Percentiles rank a stretch among this genome's conserved stretches.
Conservation (phyloP, 2,888 invertebrate genomes). For the Daptonema setosum region DNA sequence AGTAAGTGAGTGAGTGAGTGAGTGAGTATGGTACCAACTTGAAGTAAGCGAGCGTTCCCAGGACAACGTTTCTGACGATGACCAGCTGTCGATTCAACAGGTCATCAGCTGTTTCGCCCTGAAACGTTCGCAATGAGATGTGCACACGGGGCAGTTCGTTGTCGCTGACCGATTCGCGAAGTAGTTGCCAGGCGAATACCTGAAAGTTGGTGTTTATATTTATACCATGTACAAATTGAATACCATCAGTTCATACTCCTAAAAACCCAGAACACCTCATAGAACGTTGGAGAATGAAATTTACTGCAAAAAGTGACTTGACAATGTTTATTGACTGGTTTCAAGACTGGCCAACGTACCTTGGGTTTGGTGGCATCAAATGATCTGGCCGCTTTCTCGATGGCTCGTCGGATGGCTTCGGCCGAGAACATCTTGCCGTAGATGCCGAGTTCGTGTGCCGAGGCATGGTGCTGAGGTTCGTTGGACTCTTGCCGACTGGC, state of each 20-base stretch:
- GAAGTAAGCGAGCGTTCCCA: background rate
- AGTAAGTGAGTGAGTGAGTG: too few species aligned
- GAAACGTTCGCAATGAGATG: conserved; percentile 22
- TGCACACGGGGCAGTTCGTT: conserved; percentile 23
- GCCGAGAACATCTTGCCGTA: conserved; percentile 14
- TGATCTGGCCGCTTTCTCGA: conserved; percentile 22
- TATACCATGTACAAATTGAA: too few species aligned
- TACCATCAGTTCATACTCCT: too few species aligned
- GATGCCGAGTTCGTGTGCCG: background rate
- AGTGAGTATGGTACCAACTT: too few species aligned
- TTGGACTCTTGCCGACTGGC: too few species aligned
- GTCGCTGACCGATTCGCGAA: conserved; percentile 25
- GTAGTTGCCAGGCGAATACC: conserved; percentile 27
- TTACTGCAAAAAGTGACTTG: too few species aligned
- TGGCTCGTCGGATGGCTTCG: conserved; percentile 23
- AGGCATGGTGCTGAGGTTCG: too few species aligned
- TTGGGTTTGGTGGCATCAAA: conserved; percentile 26
- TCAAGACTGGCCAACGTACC: conserved; percentile 10
- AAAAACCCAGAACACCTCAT: too few species aligned
- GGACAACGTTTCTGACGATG: conserved; percentile 7
- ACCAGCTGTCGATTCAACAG: conserved; percentile 21
- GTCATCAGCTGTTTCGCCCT: conserved; percentile 23
- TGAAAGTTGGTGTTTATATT: conserved; percentile 9
- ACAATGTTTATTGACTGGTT: too few species aligned
- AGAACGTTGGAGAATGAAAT: too few species aligned